Conservation (phyloP, 2,888 invertebrate species). For the Laothoe populi region DNA sequence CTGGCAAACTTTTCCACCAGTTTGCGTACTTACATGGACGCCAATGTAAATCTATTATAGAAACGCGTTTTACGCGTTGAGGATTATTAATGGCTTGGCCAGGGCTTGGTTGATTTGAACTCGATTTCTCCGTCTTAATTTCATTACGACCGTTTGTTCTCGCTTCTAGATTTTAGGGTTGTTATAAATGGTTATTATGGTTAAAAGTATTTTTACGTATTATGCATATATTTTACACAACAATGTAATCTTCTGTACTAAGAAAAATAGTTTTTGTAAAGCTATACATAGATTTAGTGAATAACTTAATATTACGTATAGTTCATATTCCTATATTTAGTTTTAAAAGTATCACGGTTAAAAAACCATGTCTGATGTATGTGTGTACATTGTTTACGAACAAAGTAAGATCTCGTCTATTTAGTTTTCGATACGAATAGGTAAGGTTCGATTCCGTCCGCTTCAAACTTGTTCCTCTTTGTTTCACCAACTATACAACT, state of each 20-base stretch:
- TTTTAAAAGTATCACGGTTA: slow-evolving; percentile 66
- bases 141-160: slow-evolving; percentile 62
- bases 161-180: slow-evolving; percentile 53
- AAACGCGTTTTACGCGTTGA: slow-evolving; percentile 46
- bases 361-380: slow-evolving; percentile 53
- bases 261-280: background rate
- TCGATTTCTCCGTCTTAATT: slow-evolving; percentile 63
- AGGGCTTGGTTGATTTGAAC: slow-evolving; percentile 53
- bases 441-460: slow-evolving; percentile 60
- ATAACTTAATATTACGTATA: background rate
- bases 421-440: slow-evolving; percentile 61
- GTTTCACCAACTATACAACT: slow-evolving; percentile 72
- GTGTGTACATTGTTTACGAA: slow-evolving; percentile 72
- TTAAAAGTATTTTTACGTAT: background rate
- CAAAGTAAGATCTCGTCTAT: slow-evolving; percentile 67
- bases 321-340: slow-evolving; percentile 54
- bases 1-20: slow-evolving; percentile 22
- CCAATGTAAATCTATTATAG: slow-evolving; percentile 36
- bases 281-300: background rate
- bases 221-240: background rate
- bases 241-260: background rate
- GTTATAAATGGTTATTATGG: slow-evolving; percentile 34
- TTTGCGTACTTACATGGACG: slow-evolving; percentile 37
- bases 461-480: slow-evolving; percentile 71
- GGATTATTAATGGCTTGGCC: slow-evolving; percentile 59